Evolutionary conservation across 2,888 invertebrate genomes (phyloP).

Genomic region (Boloria selene): DNA sequence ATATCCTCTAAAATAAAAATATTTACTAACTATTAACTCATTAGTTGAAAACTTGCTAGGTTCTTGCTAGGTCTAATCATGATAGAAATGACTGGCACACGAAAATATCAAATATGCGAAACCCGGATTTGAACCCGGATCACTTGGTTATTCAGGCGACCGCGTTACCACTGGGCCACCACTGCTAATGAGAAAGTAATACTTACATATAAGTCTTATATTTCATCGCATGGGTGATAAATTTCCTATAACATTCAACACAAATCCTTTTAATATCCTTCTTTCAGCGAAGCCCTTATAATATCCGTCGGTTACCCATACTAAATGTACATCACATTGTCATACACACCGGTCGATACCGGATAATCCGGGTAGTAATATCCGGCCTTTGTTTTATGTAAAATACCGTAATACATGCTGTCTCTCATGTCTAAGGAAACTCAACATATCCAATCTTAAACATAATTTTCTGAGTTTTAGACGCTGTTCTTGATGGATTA

Average conservation of each 20-base stretch:
- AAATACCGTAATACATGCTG: constrained; percentile 27
- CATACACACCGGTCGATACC: constrained; percentile 56
- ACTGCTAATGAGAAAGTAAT: no score
- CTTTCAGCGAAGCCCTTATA: constrained; percentile 56
- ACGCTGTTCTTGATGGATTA: constrained; percentile 6
- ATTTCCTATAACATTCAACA: constrained; percentile 44
- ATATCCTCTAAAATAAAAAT: no score
- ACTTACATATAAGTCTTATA: no score
- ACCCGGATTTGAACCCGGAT: no score
- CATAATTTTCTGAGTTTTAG: constrained; percentile 12
- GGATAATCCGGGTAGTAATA: constrained; percentile 68
- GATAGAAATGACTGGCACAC: no score
- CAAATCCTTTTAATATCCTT: constrained; percentile 56
- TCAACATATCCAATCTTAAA: background rate
- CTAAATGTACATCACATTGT: constrained; percentile 43
- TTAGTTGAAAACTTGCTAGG: no score
- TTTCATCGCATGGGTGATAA: constrained; percentile 27
- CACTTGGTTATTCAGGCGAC: no score
- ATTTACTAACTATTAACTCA: no score
- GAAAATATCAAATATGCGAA: no score
- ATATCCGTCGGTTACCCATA: constrained; percentile 46
- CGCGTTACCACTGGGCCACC: no score
- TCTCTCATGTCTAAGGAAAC: constrained; percentile 13
- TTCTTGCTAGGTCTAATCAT: no score
- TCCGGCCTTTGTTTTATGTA: constrained; percentile 54